A percentile compares a stretch with the other conserved stretches of the same genome.
phyloP scores from a whole-genome alignment of 1,140 invertebrate species.

The Doryteuthis pealeii region DNA sequence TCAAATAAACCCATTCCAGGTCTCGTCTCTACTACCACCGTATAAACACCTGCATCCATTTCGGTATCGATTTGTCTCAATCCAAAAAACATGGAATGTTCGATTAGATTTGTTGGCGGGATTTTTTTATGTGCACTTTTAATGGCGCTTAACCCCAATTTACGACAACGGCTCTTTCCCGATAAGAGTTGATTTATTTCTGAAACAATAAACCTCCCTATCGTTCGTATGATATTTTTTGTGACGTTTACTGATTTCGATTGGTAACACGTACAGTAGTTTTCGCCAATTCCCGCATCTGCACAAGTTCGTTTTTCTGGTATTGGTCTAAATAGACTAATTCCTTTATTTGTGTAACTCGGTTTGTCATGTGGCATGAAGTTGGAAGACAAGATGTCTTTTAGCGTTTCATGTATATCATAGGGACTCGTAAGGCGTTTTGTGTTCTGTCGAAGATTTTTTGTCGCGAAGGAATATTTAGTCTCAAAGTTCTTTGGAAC shows the following conservation, averaged over 20 bases:
- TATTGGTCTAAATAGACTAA: constrained; percentile 9
- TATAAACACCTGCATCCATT: not conserved
- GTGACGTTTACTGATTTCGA: not conserved
- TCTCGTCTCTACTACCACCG: not conserved
- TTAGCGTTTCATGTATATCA: constrained; percentile 12
- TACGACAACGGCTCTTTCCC: not conserved
- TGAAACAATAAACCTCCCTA: not conserved
- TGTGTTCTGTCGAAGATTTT: constrained; percentile 14
- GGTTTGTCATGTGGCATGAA: not conserved
- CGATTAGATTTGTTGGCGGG: not conserved
- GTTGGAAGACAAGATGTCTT: not conserved
- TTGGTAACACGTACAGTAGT: constrained; percentile 11
- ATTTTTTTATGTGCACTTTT: not conserved
- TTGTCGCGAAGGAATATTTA: not conserved
- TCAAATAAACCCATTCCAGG: not conserved
- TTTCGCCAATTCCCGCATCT: not conserved
- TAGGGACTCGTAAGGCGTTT: constrained; percentile 13
- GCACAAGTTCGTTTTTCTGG: not conserved
- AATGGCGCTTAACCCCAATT: not conserved
- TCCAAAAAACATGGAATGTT: not conserved
- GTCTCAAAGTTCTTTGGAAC: constrained; percentile 14
- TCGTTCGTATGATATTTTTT: not conserved
- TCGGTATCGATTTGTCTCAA: not conserved
- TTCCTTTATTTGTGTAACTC: not conserved
- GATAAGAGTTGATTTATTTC: not conserved